phyloP scores from a whole-genome alignment of 2,888 invertebrate genomes.

The Acanthosepion pharaonis region DNA sequence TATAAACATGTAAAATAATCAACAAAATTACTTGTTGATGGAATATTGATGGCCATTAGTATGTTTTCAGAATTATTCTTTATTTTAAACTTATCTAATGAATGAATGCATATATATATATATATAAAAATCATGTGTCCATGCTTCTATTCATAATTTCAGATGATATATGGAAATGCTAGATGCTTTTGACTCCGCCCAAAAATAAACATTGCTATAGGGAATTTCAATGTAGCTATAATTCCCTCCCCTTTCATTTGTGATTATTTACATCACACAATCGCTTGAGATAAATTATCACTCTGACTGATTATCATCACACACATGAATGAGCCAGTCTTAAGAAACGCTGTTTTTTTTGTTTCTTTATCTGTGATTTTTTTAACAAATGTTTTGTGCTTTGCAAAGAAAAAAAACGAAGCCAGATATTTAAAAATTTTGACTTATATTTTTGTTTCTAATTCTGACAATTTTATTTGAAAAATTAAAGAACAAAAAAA shows the following conservation, averaged over 20 bases:
- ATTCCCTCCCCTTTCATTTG: not conserved
- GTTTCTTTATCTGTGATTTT: not conserved
- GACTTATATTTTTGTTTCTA: not conserved
- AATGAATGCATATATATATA: no score
- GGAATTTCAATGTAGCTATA: not conserved
- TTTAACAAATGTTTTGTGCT: not conserved
- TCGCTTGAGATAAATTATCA: not conserved
- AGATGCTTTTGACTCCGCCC: not conserved
- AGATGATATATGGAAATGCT: not conserved
- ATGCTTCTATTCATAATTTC: not conserved
- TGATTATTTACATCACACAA: not conserved
- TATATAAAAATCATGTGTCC: no score
- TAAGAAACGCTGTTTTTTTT: not conserved
- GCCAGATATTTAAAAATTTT: not conserved
- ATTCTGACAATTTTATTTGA: not conserved
- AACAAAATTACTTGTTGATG: no score
- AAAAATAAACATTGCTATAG: not conserved
- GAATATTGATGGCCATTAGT: no score
- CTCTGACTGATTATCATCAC: not conserved
- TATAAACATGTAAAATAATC: no score
- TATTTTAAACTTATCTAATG: no score
- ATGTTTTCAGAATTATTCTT: no score
- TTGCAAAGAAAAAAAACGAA: not conserved
- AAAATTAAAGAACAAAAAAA: not conserved
- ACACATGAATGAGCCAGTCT: not conserved